Evolutionary conservation across 1,140 invertebrate genomes (phyloP).

Genomic region (Drosophila willistoni): DNA sequence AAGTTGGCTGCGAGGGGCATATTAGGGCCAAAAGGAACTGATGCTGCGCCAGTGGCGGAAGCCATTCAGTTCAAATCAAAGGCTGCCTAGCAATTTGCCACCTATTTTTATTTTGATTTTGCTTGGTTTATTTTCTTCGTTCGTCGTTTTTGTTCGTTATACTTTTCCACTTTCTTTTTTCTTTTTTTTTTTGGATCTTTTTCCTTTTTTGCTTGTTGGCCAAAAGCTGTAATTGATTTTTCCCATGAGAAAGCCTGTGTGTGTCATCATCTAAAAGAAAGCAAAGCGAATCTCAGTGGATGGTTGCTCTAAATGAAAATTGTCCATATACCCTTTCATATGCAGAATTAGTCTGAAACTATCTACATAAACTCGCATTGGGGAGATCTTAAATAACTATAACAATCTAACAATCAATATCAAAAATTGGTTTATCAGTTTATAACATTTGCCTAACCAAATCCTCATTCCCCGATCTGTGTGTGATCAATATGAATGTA

Average conservation of each 20-base stretch:
- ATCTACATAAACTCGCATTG: too few species aligned
- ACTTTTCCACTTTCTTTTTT: too few species aligned
- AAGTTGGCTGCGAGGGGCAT: not conserved
- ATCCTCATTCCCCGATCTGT: too few species aligned
- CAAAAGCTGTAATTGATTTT: slow-evolving; percentile 12
- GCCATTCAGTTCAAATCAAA: slow-evolving; percentile 50
- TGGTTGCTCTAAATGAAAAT: too few species aligned
- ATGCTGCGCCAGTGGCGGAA: slow-evolving; percentile 31
- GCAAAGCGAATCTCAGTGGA: not conserved
- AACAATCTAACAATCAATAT: too few species aligned
- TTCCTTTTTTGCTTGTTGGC: not conserved
- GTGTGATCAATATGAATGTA: not conserved
- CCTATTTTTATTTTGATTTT: slow-evolving; percentile 29
- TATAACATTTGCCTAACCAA: too few species aligned
- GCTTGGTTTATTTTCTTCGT: not conserved
- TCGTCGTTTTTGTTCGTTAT: slow-evolving; percentile 7
- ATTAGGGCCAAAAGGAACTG: slow-evolving; percentile 14
- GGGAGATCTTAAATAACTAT: too few species aligned
- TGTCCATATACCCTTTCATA: too few species aligned
- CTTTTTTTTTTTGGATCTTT: slow-evolving; percentile 14
- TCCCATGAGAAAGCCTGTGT: slow-evolving; percentile 1
- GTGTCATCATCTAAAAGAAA: not conserved
- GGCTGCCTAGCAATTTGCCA: slow-evolving; percentile 61
- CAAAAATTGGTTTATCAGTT: not conserved
- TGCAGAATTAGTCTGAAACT: too few species aligned